Percentiles rank a stretch among this genome's conserved stretches.
Conservation (phyloP, 2,888 invertebrate species). For the Melanchra persicariae region DNA sequence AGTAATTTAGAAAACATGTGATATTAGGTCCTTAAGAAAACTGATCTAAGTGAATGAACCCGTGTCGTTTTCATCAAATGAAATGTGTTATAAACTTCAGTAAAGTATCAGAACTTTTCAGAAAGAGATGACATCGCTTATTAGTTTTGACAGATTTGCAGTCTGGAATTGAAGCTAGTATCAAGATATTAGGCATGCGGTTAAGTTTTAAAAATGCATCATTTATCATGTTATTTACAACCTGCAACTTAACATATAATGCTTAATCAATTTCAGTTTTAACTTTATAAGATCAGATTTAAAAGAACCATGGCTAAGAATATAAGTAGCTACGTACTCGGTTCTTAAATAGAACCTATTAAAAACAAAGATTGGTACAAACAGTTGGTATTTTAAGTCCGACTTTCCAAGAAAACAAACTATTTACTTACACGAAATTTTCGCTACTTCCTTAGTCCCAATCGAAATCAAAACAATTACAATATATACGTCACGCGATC, state of each 20-base stretch:
- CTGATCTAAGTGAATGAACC: constrained; percentile 5
- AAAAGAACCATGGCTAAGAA: too few species aligned
- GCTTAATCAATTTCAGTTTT: too few species aligned
- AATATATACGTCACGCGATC: constrained; percentile 31
- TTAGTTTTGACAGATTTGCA: constrained; percentile 32
- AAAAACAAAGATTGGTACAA: too few species aligned
- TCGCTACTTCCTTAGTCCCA: background rate
- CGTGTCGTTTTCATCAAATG: constrained; percentile 8
- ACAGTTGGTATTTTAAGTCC: too few species aligned
- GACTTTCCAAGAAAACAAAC: too few species aligned
- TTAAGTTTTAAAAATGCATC: background rate
- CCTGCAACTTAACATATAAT: background rate
- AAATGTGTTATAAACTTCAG: constrained; percentile 5
- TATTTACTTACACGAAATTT: too few species aligned
- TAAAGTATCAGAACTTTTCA: constrained; percentile 29
- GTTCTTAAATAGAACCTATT: too few species aligned
- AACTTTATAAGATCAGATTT: too few species aligned
- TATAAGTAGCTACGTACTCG: too few species aligned
- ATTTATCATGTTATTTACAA: background rate
- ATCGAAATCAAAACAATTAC: constrained; percentile 22
- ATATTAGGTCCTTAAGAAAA: background rate
- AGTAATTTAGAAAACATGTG: background rate
- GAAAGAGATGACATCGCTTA: constrained; percentile 16
- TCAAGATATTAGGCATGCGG: background rate
- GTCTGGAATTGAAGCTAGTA: constrained; percentile 12